A percentile compares a stretch with the other conserved stretches of the same genome.
phyloP scores from a whole-genome alignment of 2,113 vertebrate genomes.

The Pteronura brasiliensis region DNA sequence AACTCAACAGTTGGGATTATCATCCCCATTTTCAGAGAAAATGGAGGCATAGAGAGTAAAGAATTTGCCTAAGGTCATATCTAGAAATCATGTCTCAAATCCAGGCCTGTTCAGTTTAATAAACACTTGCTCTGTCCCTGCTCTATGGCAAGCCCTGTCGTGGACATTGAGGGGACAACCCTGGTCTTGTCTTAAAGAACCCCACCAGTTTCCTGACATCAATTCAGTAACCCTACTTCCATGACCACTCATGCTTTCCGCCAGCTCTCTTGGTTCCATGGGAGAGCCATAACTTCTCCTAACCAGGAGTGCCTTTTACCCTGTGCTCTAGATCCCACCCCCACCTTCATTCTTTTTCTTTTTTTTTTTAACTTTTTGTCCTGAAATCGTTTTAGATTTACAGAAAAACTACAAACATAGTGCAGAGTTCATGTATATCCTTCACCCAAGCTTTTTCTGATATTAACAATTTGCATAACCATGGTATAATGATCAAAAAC shows the following conservation, averaged over 20 bases:
- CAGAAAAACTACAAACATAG: background rate
- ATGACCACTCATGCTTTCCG: background rate
- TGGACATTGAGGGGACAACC: background rate
- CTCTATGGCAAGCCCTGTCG: background rate
- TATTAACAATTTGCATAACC: background rate
- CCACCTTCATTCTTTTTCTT: background rate
- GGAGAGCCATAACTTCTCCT: background rate
- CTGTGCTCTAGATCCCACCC: background rate
- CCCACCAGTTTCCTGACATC: background rate
- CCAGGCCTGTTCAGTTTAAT: background rate
- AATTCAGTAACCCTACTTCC: background rate
- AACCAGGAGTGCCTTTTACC: background rate
- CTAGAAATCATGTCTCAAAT: background rate
- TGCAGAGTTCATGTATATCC: background rate
- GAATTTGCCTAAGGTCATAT: background rate
- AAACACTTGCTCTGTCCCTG: background rate
- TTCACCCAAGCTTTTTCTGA: background rate
- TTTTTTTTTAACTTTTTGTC: background rate
- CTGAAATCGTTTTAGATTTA: background rate
- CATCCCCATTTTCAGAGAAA: slow-evolving; percentile 22
- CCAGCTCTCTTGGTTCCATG: background rate
- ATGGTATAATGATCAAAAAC: background rate
- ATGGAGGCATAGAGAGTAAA: background rate
- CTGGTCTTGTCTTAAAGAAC: background rate
- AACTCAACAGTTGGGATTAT: background rate